phyloP scores from a whole-genome alignment of 2,113 vertebrate species.

The Prochilodus magdalenae region DNA sequence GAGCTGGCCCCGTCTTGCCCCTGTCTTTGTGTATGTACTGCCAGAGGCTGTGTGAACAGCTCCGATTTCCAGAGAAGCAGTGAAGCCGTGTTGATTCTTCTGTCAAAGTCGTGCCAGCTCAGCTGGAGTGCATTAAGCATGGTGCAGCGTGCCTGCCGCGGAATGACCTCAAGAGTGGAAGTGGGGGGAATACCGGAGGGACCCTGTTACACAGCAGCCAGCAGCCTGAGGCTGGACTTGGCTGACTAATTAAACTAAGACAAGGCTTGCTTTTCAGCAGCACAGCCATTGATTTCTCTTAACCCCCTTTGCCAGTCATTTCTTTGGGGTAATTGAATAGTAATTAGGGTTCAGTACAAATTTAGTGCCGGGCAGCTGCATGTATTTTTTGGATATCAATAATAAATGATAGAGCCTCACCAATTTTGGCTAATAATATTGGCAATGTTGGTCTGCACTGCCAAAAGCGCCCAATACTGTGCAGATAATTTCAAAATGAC shows the following conservation, averaged over 20 bases:
- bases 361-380: neutral
- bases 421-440: too few relatives aligned
- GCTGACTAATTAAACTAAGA: conserved; percentile 17
- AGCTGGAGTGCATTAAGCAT: conserved; percentile 55
- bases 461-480: too few relatives aligned
- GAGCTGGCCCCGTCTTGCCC: conserved; percentile 1
- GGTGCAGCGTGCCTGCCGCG: conserved; percentile 6
- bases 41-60: conserved; percentile 26
- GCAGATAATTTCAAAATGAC: too few relatives aligned
- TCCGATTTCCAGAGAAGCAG: conserved; percentile 18
- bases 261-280: conserved; percentile 2
- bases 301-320: neutral
- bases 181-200: neutral
- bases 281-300: conserved; percentile 39
- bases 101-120: conserved; percentile 35
- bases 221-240: conserved; percentile 9
- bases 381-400: neutral
- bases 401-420: too few relatives aligned
- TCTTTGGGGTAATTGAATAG: neutral
- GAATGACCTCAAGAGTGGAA: neutral
- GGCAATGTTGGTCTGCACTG: too few relatives aligned
- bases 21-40: conserved; percentile 20
- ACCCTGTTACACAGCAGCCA: conserved; percentile 11
- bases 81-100: conserved; percentile 28
- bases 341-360: neutral